These are phyloP conservation scores for Polypterus senegalus DNA, from an alignment of 2,113 vertebrate genomes.

Conservation along the genomic window DNA sequence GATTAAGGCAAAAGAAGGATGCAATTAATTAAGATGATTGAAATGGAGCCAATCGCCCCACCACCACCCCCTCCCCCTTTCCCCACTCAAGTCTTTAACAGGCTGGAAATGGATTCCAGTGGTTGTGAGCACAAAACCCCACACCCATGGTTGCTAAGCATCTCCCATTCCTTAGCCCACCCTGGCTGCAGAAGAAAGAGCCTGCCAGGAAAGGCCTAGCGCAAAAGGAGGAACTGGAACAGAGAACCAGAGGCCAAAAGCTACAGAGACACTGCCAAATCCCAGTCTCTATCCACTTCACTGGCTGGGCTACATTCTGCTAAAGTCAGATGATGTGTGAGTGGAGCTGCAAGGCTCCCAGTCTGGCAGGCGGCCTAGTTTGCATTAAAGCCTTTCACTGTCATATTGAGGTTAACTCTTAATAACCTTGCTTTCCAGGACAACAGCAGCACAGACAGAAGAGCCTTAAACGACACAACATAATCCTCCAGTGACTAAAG, in stretches of 20 bases:
- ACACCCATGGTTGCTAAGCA: background rate
- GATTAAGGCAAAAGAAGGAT: background rate
- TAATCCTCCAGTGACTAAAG: conserved; percentile 13
- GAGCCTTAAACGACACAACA: conserved; percentile 1
- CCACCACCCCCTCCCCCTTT: background rate
- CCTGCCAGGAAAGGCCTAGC: conserved; percentile 21
- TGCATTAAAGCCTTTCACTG: conserved; percentile 66
- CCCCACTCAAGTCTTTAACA: background rate
- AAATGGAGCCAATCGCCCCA: background rate
- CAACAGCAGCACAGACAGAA: conserved; percentile 7
- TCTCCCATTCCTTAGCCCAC: conserved; percentile 8
- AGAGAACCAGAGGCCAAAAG: conserved; percentile 30
- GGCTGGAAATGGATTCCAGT: background rate
- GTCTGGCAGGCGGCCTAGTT: conserved; percentile 70
- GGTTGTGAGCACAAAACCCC: conserved; percentile 6
- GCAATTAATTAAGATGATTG: background rate
- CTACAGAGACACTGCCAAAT: conserved; percentile 28
- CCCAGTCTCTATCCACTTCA: conserved; percentile 19
- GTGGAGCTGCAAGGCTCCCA: conserved; percentile 53
- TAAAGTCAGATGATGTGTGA: conserved; percentile 58
- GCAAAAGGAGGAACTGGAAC: conserved; percentile 13
- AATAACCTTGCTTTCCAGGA: conserved; percentile 46
- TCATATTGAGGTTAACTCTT: conserved; percentile 68
- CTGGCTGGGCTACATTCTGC: conserved; percentile 27
- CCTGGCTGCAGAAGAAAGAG: conserved; percentile 11